Base-by-base conservation (phyloP, 2,797 vertebrate genomes). In the Anas flavirostris region DNA sequence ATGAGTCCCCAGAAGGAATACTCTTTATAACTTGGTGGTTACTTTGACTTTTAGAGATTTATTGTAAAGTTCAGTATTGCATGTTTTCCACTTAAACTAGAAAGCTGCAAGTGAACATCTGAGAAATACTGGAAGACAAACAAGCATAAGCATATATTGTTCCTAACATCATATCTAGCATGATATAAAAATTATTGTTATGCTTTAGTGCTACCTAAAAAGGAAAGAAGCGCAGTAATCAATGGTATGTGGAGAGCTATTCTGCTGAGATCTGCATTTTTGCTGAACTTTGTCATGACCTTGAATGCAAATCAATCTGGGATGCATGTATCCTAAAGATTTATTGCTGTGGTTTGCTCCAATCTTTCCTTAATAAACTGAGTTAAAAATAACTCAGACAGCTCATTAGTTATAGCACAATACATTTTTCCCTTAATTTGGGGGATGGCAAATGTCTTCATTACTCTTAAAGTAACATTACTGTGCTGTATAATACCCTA, bases 311-410 rank as follows among this genome's bases (percentile, higher is more conserved):
- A 96, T 94, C 78, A 91, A 70, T 86, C 79, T 78, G 58, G 55
- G 76, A 82, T 81, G 59, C 43, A 59, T 56, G 62, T 18, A 66
- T 68, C 66, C 25, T 39, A 59, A 85, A 95, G 93, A 95, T 96
- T 96, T 93, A 95, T 96, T 85, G 82, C 82, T 93, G 52, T 70
- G 62, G 81, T 70, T 95, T 97, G 12, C 29, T 86, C 60, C 75
- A 94, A 89, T 91, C 82, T 94, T 97, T 95, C 91, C 63, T 91
- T 89, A 88, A 95, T 94, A 93, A 93, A 86, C 67, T 18, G 46
- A 92, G 76, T 88, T 87, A 93, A 96, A 97, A 96, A 96, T 94
- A 96, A 87, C 55, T 89, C 62, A 10, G 86, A 94, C 66, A 93
- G 81, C 48, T 95, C 80, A 72, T 95, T 96, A 95, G 62, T 95